Base-by-base conservation (phyloP, 2,797 vertebrate genomes). In the Carapus acus region DNA sequence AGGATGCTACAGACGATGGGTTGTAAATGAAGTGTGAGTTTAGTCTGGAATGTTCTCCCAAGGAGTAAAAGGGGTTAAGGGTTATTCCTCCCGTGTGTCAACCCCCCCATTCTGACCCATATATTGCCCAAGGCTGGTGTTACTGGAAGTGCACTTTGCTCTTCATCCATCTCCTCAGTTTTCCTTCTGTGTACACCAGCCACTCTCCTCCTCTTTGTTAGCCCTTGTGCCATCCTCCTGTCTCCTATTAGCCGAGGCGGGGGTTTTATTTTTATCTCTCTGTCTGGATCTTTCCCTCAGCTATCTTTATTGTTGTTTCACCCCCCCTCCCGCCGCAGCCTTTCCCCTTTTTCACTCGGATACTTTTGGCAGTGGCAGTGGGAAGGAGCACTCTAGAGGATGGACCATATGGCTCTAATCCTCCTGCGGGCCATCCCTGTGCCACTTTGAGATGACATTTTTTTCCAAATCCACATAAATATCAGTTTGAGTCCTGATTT, bases 331-430 rank as follows among this genome's bases (percentile, higher is more conserved):
- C 49, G 37, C 58, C 43, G 49, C 58, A 18, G 19, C n/a, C n/a
- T n/a, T n/a, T n/a, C n/a, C n/a, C n/a, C n/a, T n/a, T n/a, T n/a
- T n/a, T n/a, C n/a, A n/a, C n/a, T n/a, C n/a, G 58, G 48, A 78
- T 58, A 27, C 52, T 65, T 69, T 67, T 79, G 78, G 77, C 77
- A 78, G 49, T 44, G 48, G 9, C 14, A 3, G 6, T 9, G 31
- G 31, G 31, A 13, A 33, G 31, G 14, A 7, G 31, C 31, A 13
- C 31, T 7, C 31, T 43, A 54, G 44, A 51, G 67, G 53, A 72
- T 63, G 55, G 55, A 74, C 43, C 76, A 78, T 79, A 74, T 77
- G 79, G 69, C 71, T 71, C 43, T 49, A 58, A 17, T 76, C 63
- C 61, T 49, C 59, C 71, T 75, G 49, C 67, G 47, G 53, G 71